A percentile compares a stretch with the other conserved stretches of the same genome.
Conservation (phyloP, 2,797 vertebrate genomes). For the Xiphorhynchus erythropygius region DNA sequence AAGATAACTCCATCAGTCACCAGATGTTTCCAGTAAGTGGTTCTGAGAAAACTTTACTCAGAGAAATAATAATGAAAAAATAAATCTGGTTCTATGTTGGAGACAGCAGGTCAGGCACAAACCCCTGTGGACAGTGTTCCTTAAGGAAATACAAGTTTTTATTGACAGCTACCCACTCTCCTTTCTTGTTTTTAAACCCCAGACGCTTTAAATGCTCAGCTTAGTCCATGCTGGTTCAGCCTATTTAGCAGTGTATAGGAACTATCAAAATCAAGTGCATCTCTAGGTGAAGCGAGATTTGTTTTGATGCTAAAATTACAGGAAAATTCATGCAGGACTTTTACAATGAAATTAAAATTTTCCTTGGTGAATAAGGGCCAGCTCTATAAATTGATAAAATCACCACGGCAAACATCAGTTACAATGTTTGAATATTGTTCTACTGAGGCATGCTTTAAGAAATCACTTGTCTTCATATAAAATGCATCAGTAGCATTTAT, state of each 20-base stretch:
- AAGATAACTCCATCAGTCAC: rapidly evolving
- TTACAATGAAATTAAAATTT: not conserved
- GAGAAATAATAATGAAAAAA: not conserved
- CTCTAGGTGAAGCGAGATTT: not conserved
- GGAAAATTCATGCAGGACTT: not conserved
- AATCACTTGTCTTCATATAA: not conserved
- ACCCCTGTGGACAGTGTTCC: not conserved
- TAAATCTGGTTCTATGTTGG: not conserved
- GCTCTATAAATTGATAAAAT: not conserved
- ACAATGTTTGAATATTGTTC: not conserved
- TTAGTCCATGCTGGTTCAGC: not conserved
- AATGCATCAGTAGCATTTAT: not conserved
- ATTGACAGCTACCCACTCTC: not conserved
- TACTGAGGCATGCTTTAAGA: not conserved
- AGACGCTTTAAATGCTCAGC: not conserved
- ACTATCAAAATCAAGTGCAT: not conserved
- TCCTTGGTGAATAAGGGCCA: not conserved
- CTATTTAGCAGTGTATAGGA: not conserved
- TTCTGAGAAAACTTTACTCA: not conserved
- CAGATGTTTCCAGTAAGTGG: not conserved
- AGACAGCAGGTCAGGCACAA: not conserved
- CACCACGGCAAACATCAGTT: not conserved
- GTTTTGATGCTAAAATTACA: not conserved
- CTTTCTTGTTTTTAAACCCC: not conserved
- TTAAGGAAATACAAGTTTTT: not conserved